Evolutionary conservation across 2,797 vertebrate genomes (phyloP).

Genomic region (Pitangus sulphuratus): DNA sequence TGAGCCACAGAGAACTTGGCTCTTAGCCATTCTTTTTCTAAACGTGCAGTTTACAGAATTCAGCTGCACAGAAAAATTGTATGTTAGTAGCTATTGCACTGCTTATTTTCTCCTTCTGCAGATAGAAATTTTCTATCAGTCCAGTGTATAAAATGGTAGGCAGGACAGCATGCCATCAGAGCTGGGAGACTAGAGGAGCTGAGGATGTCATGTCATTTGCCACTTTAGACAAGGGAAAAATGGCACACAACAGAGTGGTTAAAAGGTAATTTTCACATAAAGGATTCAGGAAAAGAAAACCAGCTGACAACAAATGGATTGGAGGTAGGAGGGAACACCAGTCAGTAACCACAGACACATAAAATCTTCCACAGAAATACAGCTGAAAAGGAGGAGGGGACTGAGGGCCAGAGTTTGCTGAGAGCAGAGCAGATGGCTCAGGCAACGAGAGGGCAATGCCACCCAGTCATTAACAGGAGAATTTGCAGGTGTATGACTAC

Average conservation of each 20-base stretch:
- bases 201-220: not conserved
- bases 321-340: not conserved
- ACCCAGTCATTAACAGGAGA: not conserved
- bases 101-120: not conserved
- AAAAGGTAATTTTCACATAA: constrained; percentile 22
- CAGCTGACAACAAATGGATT: not conserved
- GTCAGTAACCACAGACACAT: not conserved
- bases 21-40: not conserved
- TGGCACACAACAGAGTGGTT: not conserved
- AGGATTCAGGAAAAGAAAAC: not conserved
- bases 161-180: not conserved
- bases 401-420: not conserved
- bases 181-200: not conserved
- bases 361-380: not conserved
- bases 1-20: not conserved
- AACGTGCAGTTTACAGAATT: not conserved
- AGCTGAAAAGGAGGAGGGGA: not conserved
- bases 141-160: not conserved
- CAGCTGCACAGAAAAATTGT: fast-evolving
- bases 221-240: not conserved
- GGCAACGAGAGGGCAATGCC: not conserved
- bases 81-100: not conserved
- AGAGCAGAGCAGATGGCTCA: not conserved
- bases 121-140: not conserved
- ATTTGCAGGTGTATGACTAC: not conserved